phyloP scores from a whole-genome alignment of 2,797 vertebrate species.

The Cetoscarus ocellatus region DNA sequence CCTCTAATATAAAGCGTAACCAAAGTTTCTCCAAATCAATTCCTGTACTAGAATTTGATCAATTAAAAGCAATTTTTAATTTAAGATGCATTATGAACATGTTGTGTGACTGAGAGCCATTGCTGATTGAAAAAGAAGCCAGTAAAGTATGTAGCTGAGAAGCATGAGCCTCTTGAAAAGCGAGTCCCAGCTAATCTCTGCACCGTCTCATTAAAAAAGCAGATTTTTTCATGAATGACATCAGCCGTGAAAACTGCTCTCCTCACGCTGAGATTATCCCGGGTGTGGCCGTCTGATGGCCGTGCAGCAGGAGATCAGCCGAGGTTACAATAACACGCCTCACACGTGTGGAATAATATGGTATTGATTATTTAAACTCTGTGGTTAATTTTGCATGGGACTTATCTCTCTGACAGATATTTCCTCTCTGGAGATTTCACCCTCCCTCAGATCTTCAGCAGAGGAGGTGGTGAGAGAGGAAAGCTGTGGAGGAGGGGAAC shows the following conservation, averaged over 20 bases:
- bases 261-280: slow-evolving; percentile 43
- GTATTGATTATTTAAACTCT: slow-evolving; percentile 64
- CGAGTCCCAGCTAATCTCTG: slow-evolving; percentile 19
- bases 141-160: not conserved
- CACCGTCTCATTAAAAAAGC: slow-evolving; percentile 38
- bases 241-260: slow-evolving; percentile 69
- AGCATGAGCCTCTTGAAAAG: slow-evolving; percentile 26
- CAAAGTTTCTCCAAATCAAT: too few species aligned
- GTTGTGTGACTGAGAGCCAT: too few species aligned
- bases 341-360: slow-evolving; percentile 56
- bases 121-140: too few species aligned
- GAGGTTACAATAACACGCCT: slow-evolving; percentile 58
- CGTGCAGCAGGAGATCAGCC: slow-evolving; percentile 38
- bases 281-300: slow-evolving; percentile 51
- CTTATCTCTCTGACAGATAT: slow-evolving; percentile 49
- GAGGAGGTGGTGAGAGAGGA: slow-evolving; percentile 29
- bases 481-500: slow-evolving; percentile 29
- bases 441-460: slow-evolving; percentile 28
- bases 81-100: too few species aligned
- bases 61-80: too few species aligned
- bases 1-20: too few species aligned
- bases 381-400: slow-evolving; percentile 39
- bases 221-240: slow-evolving; percentile 62
- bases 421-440: slow-evolving; percentile 44
- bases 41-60: too few species aligned